Evolutionary conservation across 1,140 invertebrate genomes (phyloP), one percentile per base, ranked within the genome.

Genomic region (Drosophila kurseongensis): DNA sequence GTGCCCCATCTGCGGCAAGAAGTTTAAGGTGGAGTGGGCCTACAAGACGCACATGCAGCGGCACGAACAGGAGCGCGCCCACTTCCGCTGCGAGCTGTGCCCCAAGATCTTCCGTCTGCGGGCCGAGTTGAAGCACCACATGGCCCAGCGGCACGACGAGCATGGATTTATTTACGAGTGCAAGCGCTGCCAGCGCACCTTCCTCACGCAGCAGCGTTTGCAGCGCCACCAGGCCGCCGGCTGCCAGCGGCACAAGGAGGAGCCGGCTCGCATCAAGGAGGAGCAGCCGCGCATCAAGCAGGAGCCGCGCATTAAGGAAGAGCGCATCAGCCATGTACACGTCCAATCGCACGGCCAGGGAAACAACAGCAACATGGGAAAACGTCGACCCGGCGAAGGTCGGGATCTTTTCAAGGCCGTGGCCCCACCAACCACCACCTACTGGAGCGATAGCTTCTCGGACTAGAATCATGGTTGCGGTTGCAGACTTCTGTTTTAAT

Each of bases 371-470:
- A 32, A 4, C 41, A 16, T 44, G 44, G 73, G 55, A 54, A 61
- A 79, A 36, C 77, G 85, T 4, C 65, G 63, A 38, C 69, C 72
- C 5, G 74, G 69, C 2, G 84, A 88, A 48, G 92, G 92, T 4
- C 52, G 88, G 6, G 92, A 93, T 76, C 75, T 93, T 12, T 93
- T 93, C 67, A 93, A 93, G 60, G 88, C 91, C 9, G 93, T 93
- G 13, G 93, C 93, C 8, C 93, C 93, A 1, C 62, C 92, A 1
- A 93, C 92, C 4, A 93, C 93, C 38, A 93, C 93, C 12, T 93
- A 93, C 55, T 93, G 93, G 93, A 93, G 92, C 63, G 93, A 93
- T 62, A 93, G 92, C 42, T 93, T 93, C 65, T 93, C 92, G 6
- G 93, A 93, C 60, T 93, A 92, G 68, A 10, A 35, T 41, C 13